Percentiles rank a stretch among this genome's conserved stretches.
phyloP scores from a whole-genome alignment of 2,797 vertebrate genomes.

The Rhinichthys osculus region DNA sequence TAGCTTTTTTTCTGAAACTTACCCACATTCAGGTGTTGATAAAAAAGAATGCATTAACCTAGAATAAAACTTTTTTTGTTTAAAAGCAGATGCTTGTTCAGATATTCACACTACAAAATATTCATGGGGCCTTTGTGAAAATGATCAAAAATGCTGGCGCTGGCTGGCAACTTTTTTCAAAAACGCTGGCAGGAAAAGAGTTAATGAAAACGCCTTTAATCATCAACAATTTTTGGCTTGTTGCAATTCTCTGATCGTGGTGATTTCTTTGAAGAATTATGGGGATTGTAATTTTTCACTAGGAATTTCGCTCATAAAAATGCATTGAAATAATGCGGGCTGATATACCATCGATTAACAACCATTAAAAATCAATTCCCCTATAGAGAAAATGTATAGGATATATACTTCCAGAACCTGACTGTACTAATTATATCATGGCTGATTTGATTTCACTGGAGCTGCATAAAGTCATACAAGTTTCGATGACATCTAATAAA shows the following conservation, averaged over 20 bases:
- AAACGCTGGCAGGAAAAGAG: too few relatives aligned
- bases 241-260: not conserved
- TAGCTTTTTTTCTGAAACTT: not conserved
- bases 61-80: not conserved
- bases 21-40: not conserved
- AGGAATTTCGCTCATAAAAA: not conserved
- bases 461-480: slow-evolving; percentile 13
- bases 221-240: not conserved
- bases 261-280: not conserved
- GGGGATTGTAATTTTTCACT: not conserved
- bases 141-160: not conserved
- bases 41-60: not conserved
- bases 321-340: not conserved
- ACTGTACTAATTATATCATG: not conserved
- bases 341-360: not conserved
- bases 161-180: too few relatives aligned
- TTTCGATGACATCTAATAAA: slow-evolving; percentile 39
- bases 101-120: too few relatives aligned
- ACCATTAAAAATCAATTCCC: not conserved
- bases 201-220: not conserved
- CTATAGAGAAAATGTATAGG: not conserved
- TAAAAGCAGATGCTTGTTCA: not conserved
- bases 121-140: too few relatives aligned
- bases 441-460: slow-evolving; percentile 29
- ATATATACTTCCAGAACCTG: not conserved